Base-by-base conservation (phyloP, 2,797 vertebrate species). In the Trachops cirrhosus region DNA sequence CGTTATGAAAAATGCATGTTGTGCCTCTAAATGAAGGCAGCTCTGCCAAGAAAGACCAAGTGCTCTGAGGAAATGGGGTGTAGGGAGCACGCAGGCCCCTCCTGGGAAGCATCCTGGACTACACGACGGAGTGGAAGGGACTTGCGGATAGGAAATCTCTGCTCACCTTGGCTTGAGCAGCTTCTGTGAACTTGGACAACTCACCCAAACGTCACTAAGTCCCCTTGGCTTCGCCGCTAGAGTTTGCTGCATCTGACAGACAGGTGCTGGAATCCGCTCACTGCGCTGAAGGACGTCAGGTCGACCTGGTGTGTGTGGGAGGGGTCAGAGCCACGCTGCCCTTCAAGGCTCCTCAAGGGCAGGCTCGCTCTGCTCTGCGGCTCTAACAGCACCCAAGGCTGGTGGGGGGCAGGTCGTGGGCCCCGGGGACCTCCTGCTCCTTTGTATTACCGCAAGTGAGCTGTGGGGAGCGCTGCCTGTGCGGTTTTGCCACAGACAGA, bases 91-190 rank as follows among this genome's bases (percentile, higher is more conserved):
- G 4, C 29, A 9, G 18, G 9, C 37, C 48, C 26, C 79, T 70
- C n/a, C 39, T 0, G 14, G 48, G n/a, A 2, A 3, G 12, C 1
- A 1, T 11, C 10, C 2, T 2, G 4, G 16, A 24, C 6, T 0
- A 0, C 2, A 11, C 21, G 5, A n/a, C 0, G 2, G 1, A 3
- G 32, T 2, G 16, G 48, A 24, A 10, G 7, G n/a, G 12, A 9
- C 77, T 68, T 10, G 78, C 44, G 10, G 22, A 34, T 0, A 19
- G 68, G 44, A 71, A 34, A 6, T 50, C 91, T 62, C 62, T n/a
- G 32, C 59, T 74, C 7, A 4, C n/a, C 3, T n/a, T 19, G 59
- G 8, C 82, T 21, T 21, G 44, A 85, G 22, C 22, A 6, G 21
- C 29, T 54, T 77, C 83, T 34, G 54, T 44, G 44, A 82, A 34